phyloP scores from a whole-genome alignment of 92 coral and sea anemone species.

The Hydrozoanthus gracilis region DNA sequence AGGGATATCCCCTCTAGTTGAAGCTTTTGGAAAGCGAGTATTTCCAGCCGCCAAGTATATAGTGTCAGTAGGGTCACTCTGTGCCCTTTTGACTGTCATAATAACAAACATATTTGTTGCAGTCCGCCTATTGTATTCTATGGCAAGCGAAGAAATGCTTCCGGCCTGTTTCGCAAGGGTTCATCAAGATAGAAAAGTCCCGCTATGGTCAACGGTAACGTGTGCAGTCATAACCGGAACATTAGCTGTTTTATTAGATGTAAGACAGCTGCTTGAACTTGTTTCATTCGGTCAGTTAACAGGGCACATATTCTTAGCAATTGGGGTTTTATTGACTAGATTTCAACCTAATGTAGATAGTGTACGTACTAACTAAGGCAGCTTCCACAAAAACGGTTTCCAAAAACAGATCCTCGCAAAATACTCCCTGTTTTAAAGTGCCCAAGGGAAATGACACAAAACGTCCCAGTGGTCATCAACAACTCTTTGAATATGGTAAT shows the following conservation, averaged over 20 bases:
- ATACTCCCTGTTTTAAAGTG: background rate
- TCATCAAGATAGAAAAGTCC: conserved; percentile 56
- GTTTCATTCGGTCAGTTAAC: conserved; percentile 65
- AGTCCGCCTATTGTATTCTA: conserved; percentile 75
- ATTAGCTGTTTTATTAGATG: conserved; percentile 66
- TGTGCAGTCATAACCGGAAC: conserved; percentile 62
- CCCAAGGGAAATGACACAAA: background rate
- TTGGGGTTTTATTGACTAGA: conserved; percentile 76
- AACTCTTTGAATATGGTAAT: background rate
- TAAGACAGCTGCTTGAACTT: conserved; percentile 72
- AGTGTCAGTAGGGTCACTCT: conserved; percentile 74
- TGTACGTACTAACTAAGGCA: background rate
- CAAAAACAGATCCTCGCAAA: background rate
- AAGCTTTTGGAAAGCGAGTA: conserved; percentile 62
- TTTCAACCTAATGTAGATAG: conserved; percentile 60
- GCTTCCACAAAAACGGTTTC: background rate
- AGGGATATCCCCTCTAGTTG: conserved; percentile 70
- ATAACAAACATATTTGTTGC: conserved; percentile 68
- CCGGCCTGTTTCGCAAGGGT: conserved; percentile 67
- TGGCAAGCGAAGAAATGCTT: conserved; percentile 84
- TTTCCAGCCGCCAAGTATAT: conserved; percentile 70
- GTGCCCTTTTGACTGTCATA: conserved; percentile 67
- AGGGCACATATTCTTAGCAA: conserved; percentile 72
- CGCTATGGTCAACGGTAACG: conserved; percentile 60
- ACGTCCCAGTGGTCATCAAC: background rate